These are phyloP conservation scores for Eupleurogrammus muticus DNA, from an alignment of 2,797 vertebrate species.

Conservation along the genomic window DNA sequence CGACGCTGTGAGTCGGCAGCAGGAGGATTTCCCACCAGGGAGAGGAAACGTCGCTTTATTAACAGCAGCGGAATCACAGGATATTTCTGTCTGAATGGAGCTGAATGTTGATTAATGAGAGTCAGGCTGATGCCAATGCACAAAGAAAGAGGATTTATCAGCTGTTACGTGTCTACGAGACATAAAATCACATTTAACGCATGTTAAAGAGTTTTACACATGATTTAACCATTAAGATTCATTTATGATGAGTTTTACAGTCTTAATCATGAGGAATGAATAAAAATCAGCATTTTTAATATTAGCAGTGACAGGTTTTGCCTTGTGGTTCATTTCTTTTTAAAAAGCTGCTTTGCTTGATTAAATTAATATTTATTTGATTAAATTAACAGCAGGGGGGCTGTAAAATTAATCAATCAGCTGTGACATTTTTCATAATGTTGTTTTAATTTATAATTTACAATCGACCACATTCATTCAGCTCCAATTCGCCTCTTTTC, in stretches of 20 bases:
- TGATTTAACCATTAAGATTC: not conserved
- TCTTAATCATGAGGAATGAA: not conserved
- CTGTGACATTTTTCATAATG: not conserved
- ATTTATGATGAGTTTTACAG: not conserved
- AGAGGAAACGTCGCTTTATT: slow-evolving; percentile 26
- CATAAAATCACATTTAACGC: too few relatives aligned
- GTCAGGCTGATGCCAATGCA: too few relatives aligned
- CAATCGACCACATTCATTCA: not conserved
- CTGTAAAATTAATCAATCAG: not conserved
- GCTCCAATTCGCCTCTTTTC: not conserved
- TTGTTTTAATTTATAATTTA: not conserved
- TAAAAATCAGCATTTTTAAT: not conserved
- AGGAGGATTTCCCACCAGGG: not conserved
- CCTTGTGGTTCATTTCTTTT: too few relatives aligned
- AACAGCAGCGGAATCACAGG: slow-evolving; percentile 8
- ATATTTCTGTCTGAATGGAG: not conserved
- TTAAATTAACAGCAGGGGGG: not conserved
- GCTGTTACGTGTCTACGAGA: too few relatives aligned
- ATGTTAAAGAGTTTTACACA: too few relatives aligned
- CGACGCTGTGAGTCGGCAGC: too few relatives aligned
- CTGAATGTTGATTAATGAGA: not conserved
- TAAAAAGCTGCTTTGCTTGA: too few relatives aligned
- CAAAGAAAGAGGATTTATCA: too few relatives aligned
- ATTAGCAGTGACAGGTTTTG: too few relatives aligned
- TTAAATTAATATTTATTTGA: too few relatives aligned